Percentiles rank a stretch among this genome's conserved stretches.
phyloP scores from a whole-genome alignment of 2,888 invertebrate species.

The Eumerus sabulonum region DNA sequence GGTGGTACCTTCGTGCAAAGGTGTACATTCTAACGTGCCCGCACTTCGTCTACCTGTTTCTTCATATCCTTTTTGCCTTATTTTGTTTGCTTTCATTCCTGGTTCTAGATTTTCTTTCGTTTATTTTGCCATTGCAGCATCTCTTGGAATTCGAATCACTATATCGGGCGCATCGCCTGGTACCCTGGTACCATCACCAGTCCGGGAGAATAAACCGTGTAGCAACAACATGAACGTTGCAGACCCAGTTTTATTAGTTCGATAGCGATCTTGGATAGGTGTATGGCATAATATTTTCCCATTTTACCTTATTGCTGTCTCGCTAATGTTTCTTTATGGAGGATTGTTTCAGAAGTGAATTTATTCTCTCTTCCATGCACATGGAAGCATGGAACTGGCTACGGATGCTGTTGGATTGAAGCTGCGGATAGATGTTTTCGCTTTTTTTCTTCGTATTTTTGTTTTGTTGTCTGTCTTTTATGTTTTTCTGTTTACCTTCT shows the following conservation, averaged over 20 bases:
- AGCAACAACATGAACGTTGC: conserved; percentile 4
- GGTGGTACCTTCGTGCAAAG: conserved; percentile 15
- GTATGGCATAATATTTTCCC: conserved; percentile 72
- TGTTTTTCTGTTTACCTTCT: conserved; percentile 22
- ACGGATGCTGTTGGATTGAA: conserved; percentile 40
- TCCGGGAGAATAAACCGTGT: not conserved
- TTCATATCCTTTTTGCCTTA: conserved; percentile 13
- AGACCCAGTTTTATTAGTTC: conserved; percentile 69
- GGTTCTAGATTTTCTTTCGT: too few relatives aligned
- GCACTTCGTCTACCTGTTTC: conserved; percentile 28
- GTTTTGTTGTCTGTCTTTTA: conserved; percentile 14
- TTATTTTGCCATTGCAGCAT: conserved; percentile 59
- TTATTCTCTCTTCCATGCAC: conserved; percentile 61
- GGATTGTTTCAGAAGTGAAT: conserved; percentile 71
- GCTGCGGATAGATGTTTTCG: conserved; percentile 37
- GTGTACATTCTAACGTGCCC: conserved; percentile 46
- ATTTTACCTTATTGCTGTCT: conserved; percentile 72
- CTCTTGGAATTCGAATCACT: conserved; percentile 56
- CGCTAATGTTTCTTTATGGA: conserved; percentile 72
- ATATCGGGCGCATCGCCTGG: conserved; percentile 60
- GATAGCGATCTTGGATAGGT: conserved; percentile 70
- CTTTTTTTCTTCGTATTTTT: conserved; percentile 49
- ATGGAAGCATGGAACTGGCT: not conserved
- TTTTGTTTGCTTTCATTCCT: conserved; percentile 44
- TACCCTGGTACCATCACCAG: conserved; percentile 13